Conservation (phyloP, 2,797 vertebrate genomes). For the Cetoscarus ocellatus region DNA sequence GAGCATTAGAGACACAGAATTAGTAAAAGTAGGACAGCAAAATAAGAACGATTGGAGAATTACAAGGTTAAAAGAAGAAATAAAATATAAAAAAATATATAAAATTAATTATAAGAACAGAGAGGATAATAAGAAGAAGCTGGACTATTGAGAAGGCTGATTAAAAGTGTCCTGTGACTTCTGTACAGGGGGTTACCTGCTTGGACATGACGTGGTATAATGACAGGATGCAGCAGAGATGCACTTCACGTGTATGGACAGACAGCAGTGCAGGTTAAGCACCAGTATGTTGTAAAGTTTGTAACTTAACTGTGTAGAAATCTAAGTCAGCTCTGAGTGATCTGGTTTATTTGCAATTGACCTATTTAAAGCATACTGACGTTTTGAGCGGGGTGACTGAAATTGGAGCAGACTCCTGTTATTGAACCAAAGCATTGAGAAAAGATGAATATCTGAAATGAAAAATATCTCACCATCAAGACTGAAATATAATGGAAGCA, state of each 20-base stretch:
- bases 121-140: too few species aligned
- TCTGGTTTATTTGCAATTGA: slow-evolving; percentile 70
- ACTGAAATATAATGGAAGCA: neutral
- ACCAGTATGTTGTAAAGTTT: slow-evolving; percentile 13
- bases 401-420: slow-evolving; percentile 59
- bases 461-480: slow-evolving; percentile 9
- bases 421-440: slow-evolving; percentile 34
- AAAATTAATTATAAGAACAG: too few species aligned
- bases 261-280: neutral
- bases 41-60: too few species aligned
- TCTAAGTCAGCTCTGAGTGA: slow-evolving; percentile 65
- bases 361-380: slow-evolving; percentile 61
- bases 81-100: too few species aligned
- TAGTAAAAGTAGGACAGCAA: too few species aligned
- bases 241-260: neutral
- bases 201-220: neutral
- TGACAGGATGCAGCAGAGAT: neutral
- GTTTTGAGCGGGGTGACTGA: slow-evolving; percentile 34
- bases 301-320: slow-evolving; percentile 37
- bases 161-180: too few species aligned
- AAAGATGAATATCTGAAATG: neutral
- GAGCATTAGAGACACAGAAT: too few species aligned
- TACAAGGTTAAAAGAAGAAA: too few species aligned
- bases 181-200: too few species aligned
- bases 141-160: too few species aligned